phyloP scores from a whole-genome alignment of 1,140 invertebrate genomes.

The Achatina immaculata region DNA sequence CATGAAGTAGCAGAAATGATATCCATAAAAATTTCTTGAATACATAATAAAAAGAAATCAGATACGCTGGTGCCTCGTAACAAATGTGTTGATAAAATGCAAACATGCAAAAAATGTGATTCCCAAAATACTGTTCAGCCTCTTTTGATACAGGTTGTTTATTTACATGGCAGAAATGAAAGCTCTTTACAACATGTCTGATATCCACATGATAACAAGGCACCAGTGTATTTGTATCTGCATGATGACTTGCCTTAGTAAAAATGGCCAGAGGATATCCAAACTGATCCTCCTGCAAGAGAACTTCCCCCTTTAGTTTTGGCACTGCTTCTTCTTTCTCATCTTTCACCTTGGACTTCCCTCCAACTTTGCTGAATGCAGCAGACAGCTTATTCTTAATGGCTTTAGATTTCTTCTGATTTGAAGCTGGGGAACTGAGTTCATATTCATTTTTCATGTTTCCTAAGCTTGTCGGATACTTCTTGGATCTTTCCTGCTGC shows the following conservation, averaged over 20 bases:
- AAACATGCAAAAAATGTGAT: too few species aligned
- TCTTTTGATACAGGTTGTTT: too few species aligned
- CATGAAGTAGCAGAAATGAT: too few species aligned
- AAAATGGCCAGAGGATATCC: slow-evolving; percentile 91
- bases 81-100: too few species aligned
- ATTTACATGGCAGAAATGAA: too few species aligned
- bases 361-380: slow-evolving; percentile 50
- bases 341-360: slow-evolving; percentile 36
- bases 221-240: too few species aligned
- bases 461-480: slow-evolving; percentile 25
- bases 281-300: slow-evolving; percentile 76
- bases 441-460: neutral
- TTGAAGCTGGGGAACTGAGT: neutral
- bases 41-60: too few species aligned
- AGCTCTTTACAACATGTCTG: too few species aligned
- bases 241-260: slow-evolving; percentile 78
- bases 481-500: slow-evolving; percentile 38
- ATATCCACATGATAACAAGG: too few species aligned
- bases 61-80: too few species aligned
- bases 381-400: slow-evolving; percentile 57
- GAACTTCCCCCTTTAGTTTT: slow-evolving; percentile 37
- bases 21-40: too few species aligned
- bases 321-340: slow-evolving; percentile 18
- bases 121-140: too few species aligned
- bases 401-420: slow-evolving; percentile 28